Evolutionary conservation across 2,797 vertebrate species (phyloP).

Genomic region (Siniperca obscura): DNA sequence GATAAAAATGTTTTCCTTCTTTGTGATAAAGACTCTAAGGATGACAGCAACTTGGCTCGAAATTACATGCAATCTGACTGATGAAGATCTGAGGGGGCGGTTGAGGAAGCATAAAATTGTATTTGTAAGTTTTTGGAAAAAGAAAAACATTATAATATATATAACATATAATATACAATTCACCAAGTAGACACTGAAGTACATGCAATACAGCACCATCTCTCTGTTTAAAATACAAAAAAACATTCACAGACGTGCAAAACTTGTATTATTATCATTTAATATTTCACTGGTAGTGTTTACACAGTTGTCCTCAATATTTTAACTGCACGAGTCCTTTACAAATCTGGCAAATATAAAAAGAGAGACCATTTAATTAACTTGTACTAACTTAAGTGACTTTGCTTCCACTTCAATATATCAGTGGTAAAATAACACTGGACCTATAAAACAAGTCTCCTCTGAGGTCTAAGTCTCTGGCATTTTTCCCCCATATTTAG

Average conservation of each 20-base stretch:
- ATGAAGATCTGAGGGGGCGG: slow-evolving; percentile 29
- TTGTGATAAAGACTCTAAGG: slow-evolving; percentile 32
- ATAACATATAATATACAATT: background rate
- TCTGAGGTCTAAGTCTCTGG: slow-evolving; percentile 23
- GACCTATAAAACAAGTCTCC: slow-evolving; percentile 27
- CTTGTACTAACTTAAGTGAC: background rate
- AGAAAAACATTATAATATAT: background rate
- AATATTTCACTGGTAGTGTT: slow-evolving; percentile 34
- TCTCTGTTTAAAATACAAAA: background rate
- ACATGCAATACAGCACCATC: no score
- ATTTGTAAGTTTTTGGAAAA: slow-evolving; percentile 2
- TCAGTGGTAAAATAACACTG: slow-evolving; percentile 28
- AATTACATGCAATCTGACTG: slow-evolving; percentile 6
- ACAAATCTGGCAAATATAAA: slow-evolving; percentile 36
- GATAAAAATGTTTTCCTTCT: slow-evolving; percentile 49
- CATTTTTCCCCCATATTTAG: background rate
- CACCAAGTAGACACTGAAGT: background rate
- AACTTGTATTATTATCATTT: slow-evolving; percentile 21
- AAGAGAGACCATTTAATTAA: background rate
- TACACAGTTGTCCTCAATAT: slow-evolving; percentile 28
- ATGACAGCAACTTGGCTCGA: background rate
- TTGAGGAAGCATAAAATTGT: background rate
- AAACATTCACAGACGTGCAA: slow-evolving; percentile 1
- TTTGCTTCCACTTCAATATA: slow-evolving; percentile 7
- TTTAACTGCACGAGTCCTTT: slow-evolving; percentile 36